Base-by-base conservation (phyloP, 2,113 vertebrate species). In the Solea senegalensis region DNA sequence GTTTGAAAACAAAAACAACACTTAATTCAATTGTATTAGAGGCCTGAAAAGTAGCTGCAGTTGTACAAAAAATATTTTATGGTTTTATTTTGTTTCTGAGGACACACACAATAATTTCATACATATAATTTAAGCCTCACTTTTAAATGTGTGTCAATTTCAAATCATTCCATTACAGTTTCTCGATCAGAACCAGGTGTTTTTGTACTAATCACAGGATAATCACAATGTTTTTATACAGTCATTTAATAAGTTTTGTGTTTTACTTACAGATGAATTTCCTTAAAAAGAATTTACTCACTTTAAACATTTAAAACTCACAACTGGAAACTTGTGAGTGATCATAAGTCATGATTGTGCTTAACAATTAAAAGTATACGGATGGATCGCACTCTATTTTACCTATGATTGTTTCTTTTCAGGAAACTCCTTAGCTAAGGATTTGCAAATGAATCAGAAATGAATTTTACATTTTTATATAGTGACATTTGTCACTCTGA, bases 21-120 rank as follows among this genome's bases (percentile, higher is more conserved):
- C 21, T 21, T 21, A 69, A 48, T 68, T 53, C 7, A 70, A 58
- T 15, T 11, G 56, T 40, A n/a, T 56, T 21, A 73, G 51, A 49
- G 65, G 63, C 41, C 44, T 67, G 6, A 59, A 49, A 55, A 34
- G 10, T 2, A 1, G 2, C 45, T 15, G 9, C 49, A 41, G n/a
- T 54, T 69, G 52, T 28, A 84, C 56, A 61, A 34, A 66, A 69
- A 74, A 78, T 21, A 80, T 27, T 73, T 68, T 9, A 55, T 45
- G 11, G 26, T 14, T 14, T 76, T 10, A n/a, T 48, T 51, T 48
- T 45, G 1, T 12, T 48, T 41, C 4, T 1, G 16, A 15, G 41
- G n/a, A n/a, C n/a, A 49, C 5, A 49, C 12, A 15, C 13, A 34
- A 10, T 50, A 4, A 39, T 62, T 53, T 46, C 44, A 40, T 58